Evolutionary conservation across 2,797 vertebrate genomes (phyloP), one percentile per base, ranked within the genome.

Genomic region (Morus bassanus): DNA sequence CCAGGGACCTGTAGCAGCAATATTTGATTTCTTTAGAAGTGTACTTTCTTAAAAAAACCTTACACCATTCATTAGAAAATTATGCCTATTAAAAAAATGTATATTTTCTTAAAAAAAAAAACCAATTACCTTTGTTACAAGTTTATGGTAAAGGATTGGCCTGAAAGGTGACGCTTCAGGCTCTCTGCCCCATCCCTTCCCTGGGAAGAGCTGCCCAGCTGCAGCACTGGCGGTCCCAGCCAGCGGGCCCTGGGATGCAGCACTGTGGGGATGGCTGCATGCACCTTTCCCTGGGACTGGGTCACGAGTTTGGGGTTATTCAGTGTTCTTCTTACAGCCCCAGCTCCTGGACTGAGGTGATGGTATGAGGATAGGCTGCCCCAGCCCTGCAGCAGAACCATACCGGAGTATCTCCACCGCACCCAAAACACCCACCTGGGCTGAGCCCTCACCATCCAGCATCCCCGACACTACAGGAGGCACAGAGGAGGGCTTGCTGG

Each of bases 391-490:
- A 35, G 30, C 3, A 7, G 50, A 30, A 31, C 25, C 3, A 3
- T n/a, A n/a, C 3, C 2, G 27, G 25, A 22, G 39, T 30, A 22
- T 57, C 41, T 8, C 9, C 28, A 5, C 14, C 1, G 1, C 39
- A 33, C 33, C 48, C 33, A 11, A 37, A 46, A 24, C 51, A 24
- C 51, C 61, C n/a, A 3, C 27, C 35, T 4, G 8, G 46, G 39
- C 50, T 33, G 60, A 39, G n/a, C 37, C 19, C 46, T 43, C 5
- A 1, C n/a, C 1, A 0, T 18, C 18, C 43, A 2, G n/a, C 50
- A 6, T 46, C n/a, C n/a, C 41, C 1, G 0, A 11, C 35, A 1
- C n/a, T 4, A 24, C 59, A 10, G n/a, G 30, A 9, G 61, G 51
- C 35, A 23, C 9, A 2, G 54, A 18, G 6, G 8, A 25, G 61